phyloP scores from a whole-genome alignment of 2,113 vertebrate species.

The Oreochromis aureus region DNA sequence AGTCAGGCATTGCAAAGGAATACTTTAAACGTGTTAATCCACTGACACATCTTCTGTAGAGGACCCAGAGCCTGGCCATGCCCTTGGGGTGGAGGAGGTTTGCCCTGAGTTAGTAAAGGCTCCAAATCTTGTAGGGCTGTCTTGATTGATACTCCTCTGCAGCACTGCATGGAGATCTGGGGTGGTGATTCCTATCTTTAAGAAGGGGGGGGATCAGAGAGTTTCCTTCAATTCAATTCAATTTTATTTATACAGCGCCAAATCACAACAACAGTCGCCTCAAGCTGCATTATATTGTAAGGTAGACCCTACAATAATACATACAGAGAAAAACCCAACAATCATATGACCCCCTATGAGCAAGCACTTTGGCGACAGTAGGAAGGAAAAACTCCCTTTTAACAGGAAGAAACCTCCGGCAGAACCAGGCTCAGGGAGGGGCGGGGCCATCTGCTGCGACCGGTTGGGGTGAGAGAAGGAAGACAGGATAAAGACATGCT shows the following conservation, averaged over 20 bases:
- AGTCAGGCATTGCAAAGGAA: not conserved
- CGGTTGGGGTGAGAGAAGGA: not conserved
- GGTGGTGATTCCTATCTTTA: not conserved
- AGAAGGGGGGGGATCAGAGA: not conserved
- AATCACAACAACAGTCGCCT: not conserved
- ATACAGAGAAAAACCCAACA: not conserved
- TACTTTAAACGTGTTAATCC: not conserved
- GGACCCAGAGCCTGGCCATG: not conserved
- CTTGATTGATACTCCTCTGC: not conserved
- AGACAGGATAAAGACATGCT: not conserved
- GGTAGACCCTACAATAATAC: rapidly evolving
- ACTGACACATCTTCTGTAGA: not conserved
- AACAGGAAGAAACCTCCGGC: rapidly evolving
- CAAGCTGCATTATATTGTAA: not conserved
- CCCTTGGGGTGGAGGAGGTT: not conserved
- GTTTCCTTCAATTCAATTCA: not conserved
- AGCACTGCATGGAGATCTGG: not conserved
- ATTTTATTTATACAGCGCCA: not conserved
- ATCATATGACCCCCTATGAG: not conserved
- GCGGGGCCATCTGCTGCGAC: not conserved
- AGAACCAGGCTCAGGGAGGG: not conserved
- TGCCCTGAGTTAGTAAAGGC: not conserved
- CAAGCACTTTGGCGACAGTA: not conserved
- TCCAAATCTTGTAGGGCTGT: not conserved
- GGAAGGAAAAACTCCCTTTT: not conserved